Evolutionary conservation across 2,888 invertebrate species (phyloP), one percentile per base, ranked within the genome.

Genomic region (Scelioninae gen. 1): DNA sequence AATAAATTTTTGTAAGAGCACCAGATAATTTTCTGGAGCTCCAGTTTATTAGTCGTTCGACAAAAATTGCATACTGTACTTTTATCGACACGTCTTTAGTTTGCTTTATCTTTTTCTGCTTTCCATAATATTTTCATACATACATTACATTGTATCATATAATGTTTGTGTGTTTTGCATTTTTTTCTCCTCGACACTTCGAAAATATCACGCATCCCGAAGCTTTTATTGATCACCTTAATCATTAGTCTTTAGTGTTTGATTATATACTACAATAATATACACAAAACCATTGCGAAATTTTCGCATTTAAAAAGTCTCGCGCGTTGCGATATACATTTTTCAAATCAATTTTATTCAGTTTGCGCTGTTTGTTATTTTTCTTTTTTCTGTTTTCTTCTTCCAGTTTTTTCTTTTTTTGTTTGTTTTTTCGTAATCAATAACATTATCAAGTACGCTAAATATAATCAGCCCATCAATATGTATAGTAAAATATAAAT

Each of bases 211-310:
- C 87, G 85, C 85, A 85, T 85, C 87, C 84, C 87, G 86, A 87
- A 88, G 87, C 86, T 86, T 69, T 62, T 66, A 55, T 87, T 87
- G 88, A 87, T 91, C 88, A 90, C 88, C 90, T 90, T 91, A 91
- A 90, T 90, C 89, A 90, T 90, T 91, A 91, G 91, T 91, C 91
- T 91, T 91, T 91, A 91, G 90, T 91, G 88, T 91, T 90, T 90
- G 90, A 91, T 91, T 90, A 89, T 74, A 91, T 89, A 88, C 90
- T 91, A 91, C 89, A 91, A 84, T 90, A 90, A 90, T 91, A 88
- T 91, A 91, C 91, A 91, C 88, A 84, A 88, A 90, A 90, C 77
- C 74, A 75, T 53, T 51, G 76, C 75, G 80, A 60, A 72, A 51
- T 11, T 49, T 49, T 82, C 79, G 78, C 66, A 66, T 43, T 68